Percentiles rank a stretch among this genome's conserved stretches.
Evolutionary conservation across 2,888 invertebrate genomes (phyloP).

Genomic region (Drosophila niveifrons): DNA sequence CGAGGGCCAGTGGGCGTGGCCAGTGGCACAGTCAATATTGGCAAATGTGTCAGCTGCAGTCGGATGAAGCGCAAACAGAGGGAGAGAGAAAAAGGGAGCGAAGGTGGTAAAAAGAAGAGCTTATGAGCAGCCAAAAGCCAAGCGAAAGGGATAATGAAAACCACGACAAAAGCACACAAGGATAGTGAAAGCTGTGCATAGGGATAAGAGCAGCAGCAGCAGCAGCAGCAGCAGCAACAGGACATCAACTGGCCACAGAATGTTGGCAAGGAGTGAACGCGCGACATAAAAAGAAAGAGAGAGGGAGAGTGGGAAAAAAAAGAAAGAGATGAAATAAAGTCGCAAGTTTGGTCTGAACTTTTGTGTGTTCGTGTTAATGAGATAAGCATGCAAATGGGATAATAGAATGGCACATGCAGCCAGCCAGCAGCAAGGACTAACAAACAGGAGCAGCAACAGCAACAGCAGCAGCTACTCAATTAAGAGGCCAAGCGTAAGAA

Average conservation of each 20-base stretch:
- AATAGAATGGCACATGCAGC: slow-evolving; percentile 64
- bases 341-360: slow-evolving; percentile 49
- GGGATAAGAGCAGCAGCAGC: slow-evolving; percentile 20
- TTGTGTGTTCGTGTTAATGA: slow-evolving; percentile 72
- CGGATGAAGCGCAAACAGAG: background rate
- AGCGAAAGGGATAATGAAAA: slow-evolving; percentile 76
- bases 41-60: slow-evolving; percentile 79
- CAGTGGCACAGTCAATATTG: slow-evolving; percentile 75
- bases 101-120: slow-evolving; percentile 13
- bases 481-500: slow-evolving; percentile 31
- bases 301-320: background rate
- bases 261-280: background rate
- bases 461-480: slow-evolving; percentile 62
- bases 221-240: slow-evolving; percentile 29
- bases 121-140: slow-evolving; percentile 67
- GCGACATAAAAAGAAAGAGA: slow-evolving; percentile 21
- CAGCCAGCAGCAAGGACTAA: slow-evolving; percentile 22
- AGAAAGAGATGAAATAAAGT: slow-evolving; percentile 1
- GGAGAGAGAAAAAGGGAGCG: background rate
- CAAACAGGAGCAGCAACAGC: slow-evolving; percentile 23
- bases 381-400: slow-evolving; percentile 78
- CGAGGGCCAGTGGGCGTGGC: slow-evolving; percentile 28
- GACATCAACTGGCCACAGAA: slow-evolving; percentile 40
- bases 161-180: slow-evolving; percentile 77
- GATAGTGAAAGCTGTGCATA: slow-evolving; percentile 22